phyloP scores from a whole-genome alignment of 2,797 vertebrate species.

The Glyptemys insculpta region DNA sequence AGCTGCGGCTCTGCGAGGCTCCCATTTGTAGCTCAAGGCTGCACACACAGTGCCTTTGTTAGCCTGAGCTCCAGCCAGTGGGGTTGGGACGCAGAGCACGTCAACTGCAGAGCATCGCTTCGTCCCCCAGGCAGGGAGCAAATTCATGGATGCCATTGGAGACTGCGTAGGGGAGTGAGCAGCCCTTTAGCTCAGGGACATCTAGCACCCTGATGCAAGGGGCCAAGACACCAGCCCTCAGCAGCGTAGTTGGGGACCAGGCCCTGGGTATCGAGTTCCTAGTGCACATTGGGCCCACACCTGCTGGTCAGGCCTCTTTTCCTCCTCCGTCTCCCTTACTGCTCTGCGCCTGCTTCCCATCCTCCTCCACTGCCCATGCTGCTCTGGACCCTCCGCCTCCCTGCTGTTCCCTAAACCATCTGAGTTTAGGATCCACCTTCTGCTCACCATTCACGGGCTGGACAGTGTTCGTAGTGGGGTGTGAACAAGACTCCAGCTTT shows the following conservation, averaged over 20 bases:
- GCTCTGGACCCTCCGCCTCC: neutral
- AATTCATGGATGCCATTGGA: neutral
- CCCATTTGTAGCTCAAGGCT: constrained; percentile 41
- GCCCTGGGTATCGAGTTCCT: neutral
- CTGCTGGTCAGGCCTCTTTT: neutral
- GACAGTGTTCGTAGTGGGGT: neutral
- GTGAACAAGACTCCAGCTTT: neutral
- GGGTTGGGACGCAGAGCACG: too few species aligned
- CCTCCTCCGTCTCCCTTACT: neutral
- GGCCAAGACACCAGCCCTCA: neutral
- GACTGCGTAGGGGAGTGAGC: neutral
- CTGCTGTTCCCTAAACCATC: neutral
- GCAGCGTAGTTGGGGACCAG: neutral
- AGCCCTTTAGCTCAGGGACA: neutral
- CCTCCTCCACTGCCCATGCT: neutral
- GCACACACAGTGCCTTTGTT: constrained; percentile 68
- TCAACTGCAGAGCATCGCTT: neutral
- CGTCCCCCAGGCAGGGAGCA: neutral
- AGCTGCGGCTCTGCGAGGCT: constrained; percentile 51
- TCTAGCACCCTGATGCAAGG: neutral
- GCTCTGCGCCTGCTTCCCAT: neutral
- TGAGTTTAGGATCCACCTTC: neutral
- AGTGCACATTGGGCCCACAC: neutral
- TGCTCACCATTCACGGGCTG: neutral
- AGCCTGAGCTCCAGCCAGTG: neutral